These are phyloP conservation scores for Zosterops lateralis DNA, from an alignment of 2,113 vertebrate species.

Conservation along the genomic window DNA sequence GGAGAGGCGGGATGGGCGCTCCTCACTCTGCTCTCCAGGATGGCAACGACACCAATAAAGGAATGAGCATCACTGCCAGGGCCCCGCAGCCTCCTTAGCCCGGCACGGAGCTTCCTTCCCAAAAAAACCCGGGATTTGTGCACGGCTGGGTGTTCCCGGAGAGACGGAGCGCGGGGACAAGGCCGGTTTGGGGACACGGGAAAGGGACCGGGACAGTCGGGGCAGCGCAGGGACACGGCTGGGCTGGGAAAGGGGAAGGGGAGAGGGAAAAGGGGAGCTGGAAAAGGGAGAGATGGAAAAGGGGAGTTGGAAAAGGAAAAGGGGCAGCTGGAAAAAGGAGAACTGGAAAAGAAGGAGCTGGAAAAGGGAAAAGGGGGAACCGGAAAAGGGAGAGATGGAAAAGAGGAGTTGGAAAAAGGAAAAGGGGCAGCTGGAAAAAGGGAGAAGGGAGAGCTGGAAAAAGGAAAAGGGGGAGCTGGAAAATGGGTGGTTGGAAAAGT, in stretches of 20 bases:
- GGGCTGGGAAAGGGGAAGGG: no score
- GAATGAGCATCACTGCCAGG: slow-evolving; percentile 67
- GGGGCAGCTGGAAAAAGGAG: no score
- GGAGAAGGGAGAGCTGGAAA: no score
- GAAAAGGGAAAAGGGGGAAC: no score
- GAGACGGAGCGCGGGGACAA: accelerated
- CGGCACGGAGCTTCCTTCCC: background rate
- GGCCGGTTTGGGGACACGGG: background rate
- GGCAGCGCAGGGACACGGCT: background rate
- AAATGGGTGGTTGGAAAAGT: no score
- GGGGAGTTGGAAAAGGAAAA: no score
- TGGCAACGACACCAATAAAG: slow-evolving; percentile 73
- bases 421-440: background rate
- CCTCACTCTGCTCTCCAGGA: slow-evolving; percentile 11
- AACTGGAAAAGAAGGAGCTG: no score
- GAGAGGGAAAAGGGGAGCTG: background rate
- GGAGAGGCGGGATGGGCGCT: slow-evolving; percentile 59
- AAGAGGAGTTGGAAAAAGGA: no score
- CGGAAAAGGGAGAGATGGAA: no score
- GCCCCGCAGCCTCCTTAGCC: background rate
- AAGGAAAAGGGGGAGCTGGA: background rate
- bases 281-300: no score
- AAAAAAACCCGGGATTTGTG: no score
- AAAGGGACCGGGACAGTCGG: accelerated
- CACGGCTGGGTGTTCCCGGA: accelerated